These are phyloP conservation scores for Eudasyphora cyanicolor DNA, from an alignment of 2,888 invertebrate species.

Conservation along the genomic window DNA sequence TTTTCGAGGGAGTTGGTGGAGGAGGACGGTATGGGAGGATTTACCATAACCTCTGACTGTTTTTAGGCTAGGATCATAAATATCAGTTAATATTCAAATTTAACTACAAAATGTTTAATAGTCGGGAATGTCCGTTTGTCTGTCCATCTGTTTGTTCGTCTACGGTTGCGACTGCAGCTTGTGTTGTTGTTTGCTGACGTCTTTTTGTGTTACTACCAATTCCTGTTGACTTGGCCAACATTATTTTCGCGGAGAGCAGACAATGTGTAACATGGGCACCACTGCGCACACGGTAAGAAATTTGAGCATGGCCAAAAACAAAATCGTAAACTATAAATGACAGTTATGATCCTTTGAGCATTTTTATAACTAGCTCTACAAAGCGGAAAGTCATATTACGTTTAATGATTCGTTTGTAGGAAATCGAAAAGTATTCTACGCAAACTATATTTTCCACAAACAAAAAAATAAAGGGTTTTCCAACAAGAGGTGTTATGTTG, in stretches of 20 bases:
- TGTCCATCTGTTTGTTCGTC: not conserved
- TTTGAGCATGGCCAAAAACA: slow-evolving; percentile 24
- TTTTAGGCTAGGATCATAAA: slow-evolving; percentile 13
- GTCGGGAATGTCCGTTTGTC: not conserved
- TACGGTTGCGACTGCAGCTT: not conserved
- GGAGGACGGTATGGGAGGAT: not conserved
- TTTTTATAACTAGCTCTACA: not conserved
- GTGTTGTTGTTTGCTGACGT: not conserved
- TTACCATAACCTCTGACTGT: slow-evolving; percentile 2
- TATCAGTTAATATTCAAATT: slow-evolving; percentile 22
- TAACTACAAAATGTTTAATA: slow-evolving; percentile 33
- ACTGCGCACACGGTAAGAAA: not conserved
- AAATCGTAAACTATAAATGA: slow-evolving; percentile 60
- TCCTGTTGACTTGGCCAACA: slow-evolving; percentile 9
- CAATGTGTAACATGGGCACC: slow-evolving; percentile 23
- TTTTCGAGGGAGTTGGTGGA: not conserved
- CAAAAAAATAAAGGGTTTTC: too few species aligned
- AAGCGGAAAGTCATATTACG: not conserved
- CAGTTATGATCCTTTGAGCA: slow-evolving; percentile 51
- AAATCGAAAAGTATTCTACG: too few species aligned
- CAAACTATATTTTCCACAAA: too few species aligned
- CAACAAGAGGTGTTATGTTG: too few species aligned
- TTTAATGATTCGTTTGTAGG: not conserved
- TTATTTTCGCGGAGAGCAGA: not conserved
- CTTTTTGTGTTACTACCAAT: not conserved